Percentiles rank a stretch among this genome's conserved stretches.
Conservation (phyloP, 2,797 vertebrate genomes). For the Champsocephalus gunnari region DNA sequence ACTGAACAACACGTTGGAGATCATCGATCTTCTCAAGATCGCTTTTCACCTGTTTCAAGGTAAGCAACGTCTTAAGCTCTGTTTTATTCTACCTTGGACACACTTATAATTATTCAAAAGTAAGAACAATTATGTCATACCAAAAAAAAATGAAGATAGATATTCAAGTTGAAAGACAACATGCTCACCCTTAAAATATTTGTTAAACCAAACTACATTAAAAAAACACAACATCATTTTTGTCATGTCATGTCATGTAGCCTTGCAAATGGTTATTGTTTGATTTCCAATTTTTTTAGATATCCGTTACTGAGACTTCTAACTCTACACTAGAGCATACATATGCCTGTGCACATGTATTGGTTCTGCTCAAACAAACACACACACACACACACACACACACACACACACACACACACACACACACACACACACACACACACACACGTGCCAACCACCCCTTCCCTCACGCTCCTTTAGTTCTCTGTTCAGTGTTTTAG, state of each 20-base stretch:
- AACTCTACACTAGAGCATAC: neutral
- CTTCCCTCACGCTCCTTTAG: neutral
- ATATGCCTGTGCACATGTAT: neutral
- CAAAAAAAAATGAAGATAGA: neutral
- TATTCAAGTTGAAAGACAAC: neutral
- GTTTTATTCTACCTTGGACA: neutral
- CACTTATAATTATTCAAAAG: slow-evolving; percentile 6
- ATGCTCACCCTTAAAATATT: neutral
- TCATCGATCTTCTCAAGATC: slow-evolving; percentile 34
- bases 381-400: neutral
- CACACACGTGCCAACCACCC: neutral
- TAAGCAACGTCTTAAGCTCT: slow-evolving; percentile 47
- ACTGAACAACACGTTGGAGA: slow-evolving; percentile 45
- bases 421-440: neutral
- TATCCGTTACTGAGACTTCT: neutral
- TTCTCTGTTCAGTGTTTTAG: slow-evolving; percentile 27
- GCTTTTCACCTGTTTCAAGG: slow-evolving; percentile 57
- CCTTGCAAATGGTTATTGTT: neutral
- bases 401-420: neutral
- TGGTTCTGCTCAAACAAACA: neutral
- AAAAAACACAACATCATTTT: neutral
- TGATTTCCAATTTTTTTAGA: neutral
- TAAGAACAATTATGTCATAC: neutral
- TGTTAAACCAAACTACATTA: neutral
- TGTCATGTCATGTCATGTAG: neutral